Evolutionary conservation across 2,113 vertebrate species (phyloP), one percentile per base, ranked within the genome.

Genomic region (Rallus limicola): DNA sequence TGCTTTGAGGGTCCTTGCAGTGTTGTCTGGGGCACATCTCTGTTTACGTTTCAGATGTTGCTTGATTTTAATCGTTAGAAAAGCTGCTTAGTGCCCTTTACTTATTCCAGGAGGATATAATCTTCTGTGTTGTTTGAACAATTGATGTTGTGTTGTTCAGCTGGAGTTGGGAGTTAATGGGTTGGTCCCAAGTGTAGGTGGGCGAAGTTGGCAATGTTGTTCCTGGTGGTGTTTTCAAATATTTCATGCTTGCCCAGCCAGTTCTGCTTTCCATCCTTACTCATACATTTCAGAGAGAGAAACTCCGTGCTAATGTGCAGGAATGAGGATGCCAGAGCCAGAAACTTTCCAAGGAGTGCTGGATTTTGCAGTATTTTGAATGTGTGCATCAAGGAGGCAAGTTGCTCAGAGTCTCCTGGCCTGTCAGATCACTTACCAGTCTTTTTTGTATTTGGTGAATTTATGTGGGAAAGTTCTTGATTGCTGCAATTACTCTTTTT

Each of bases 231-330:
- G 58, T 95, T 92, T 93, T 95, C 93, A 94, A 94, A 91, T 92
- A 94, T 92, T 95, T 94, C 64, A 42, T 74, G 65, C 78, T 96
- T 90, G 92, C 87, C 92, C 82, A 86, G 91, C 84, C 92, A 70
- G 74, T 95, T 95, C 88, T 93, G 40, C 64, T 90, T 95, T 96
- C 88, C 50, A 50, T 96, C 86, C 83, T 92, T 91, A 88, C 72
- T 94, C 82, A 81, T 82, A 55, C 38, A 79, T 79, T 93, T 91
- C 71, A 78, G 82, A 90, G 71, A 80, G 60, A 95, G 75, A 93
- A 96, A 79, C 72, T 65, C 77, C 48, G 75, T 75, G 60, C 65
- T 93, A 77, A 92, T 65, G 58, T 90, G 58, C 77, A 94, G 77
- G 67, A 88, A 78, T 48, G 42, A 92, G 88, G 70, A 58, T 85